Percentiles rank a stretch among this genome's conserved stretches.
These are phyloP conservation scores for Anniella stebbinsi DNA, from an alignment of 2,797 vertebrate genomes.

Conservation along the genomic window DNA sequence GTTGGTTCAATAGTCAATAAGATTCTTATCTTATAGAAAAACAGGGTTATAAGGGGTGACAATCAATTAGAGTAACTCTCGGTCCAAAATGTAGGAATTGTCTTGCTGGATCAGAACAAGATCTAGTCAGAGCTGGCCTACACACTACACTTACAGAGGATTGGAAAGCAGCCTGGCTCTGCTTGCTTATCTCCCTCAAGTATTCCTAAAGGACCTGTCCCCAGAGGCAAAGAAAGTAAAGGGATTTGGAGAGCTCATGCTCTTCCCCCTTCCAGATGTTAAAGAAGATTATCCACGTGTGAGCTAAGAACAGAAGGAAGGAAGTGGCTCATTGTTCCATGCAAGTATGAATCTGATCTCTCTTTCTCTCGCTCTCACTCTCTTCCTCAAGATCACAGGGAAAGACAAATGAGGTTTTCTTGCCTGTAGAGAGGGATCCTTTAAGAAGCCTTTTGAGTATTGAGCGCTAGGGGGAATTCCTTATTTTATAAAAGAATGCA, in stretches of 20 bases:
- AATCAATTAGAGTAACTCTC: neutral
- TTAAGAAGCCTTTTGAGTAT: neutral
- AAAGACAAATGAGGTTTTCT: neutral
- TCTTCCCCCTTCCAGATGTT: neutral
- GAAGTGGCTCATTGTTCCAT: neutral
- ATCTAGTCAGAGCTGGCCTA: neutral
- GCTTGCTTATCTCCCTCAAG: constrained; percentile 1
- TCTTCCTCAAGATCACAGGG: neutral
- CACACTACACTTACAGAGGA: neutral
- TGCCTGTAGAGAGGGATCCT: neutral
- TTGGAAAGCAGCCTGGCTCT: neutral
- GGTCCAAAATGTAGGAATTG: neutral
- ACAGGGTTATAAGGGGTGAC: neutral
- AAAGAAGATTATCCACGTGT: neutral
- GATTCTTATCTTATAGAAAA: neutral
- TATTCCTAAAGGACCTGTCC: neutral
- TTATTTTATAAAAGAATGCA: neutral
- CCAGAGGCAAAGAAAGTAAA: neutral
- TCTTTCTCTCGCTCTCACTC: neutral
- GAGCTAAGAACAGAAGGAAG: neutral
- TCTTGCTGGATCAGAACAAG: too few species aligned
- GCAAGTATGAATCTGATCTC: neutral
- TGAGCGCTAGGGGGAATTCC: neutral
- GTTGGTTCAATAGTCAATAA: too few species aligned
- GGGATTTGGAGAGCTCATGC: neutral